phyloP scores from a whole-genome alignment of 1,140 invertebrate species.

The Teleopsis dalmanni region DNA sequence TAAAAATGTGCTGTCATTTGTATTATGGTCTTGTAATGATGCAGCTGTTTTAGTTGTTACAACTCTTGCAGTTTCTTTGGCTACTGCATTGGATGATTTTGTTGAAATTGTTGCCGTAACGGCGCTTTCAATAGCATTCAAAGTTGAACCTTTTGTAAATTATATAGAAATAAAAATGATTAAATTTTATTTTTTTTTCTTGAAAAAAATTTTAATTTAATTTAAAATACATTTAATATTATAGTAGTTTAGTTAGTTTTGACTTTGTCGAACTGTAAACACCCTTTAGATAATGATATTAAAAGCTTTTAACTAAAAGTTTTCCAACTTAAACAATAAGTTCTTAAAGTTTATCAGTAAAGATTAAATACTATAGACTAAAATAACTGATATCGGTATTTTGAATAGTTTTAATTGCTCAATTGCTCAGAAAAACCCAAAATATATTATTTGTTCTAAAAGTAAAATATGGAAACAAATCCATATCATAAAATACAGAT shows the following conservation, averaged over 20 bases:
- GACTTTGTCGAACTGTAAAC: not conserved
- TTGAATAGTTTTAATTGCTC: no score
- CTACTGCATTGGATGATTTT: not conserved
- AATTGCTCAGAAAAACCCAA: no score
- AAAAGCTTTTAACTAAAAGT: not conserved
- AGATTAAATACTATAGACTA: not conserved
- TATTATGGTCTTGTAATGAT: not conserved
- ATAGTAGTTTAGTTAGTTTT: not conserved
- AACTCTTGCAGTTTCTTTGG: not conserved
- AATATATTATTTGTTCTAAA: no score
- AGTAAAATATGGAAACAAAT: no score
- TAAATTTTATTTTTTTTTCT: not conserved
- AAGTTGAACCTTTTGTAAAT: constrained; percentile 4
- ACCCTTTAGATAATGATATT: not conserved
- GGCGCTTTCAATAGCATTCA: constrained; percentile 5
- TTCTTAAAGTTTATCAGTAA: not conserved
- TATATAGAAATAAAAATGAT: not conserved
- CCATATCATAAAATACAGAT: no score
- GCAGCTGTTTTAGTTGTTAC: no score
- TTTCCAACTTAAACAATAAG: not conserved
- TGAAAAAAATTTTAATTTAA: not conserved
- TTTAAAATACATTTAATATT: not conserved
- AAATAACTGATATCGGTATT: no score
- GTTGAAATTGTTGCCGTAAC: constrained; percentile 3
- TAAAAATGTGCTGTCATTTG: not conserved